These are phyloP conservation scores for Marasmarcha lunaedactyla DNA, from an alignment of 2,888 invertebrate species.

Conservation along the genomic window DNA sequence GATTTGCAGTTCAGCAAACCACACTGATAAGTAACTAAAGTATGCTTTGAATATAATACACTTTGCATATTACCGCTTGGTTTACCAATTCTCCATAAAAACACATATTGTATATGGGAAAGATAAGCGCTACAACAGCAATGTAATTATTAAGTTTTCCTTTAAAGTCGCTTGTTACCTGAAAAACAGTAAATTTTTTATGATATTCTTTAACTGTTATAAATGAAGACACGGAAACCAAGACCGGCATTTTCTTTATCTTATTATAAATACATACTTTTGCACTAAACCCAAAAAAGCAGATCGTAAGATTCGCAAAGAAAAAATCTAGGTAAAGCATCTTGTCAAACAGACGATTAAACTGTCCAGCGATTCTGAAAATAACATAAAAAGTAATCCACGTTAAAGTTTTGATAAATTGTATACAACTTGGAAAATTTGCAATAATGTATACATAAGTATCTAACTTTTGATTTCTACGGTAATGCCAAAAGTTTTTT, in stretches of 20 bases:
- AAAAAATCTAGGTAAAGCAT: slow-evolving; percentile 33
- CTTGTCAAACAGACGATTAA: slow-evolving; percentile 32
- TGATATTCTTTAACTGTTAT: background rate
- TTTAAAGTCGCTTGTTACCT: background rate
- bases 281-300: slow-evolving; percentile 33
- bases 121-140: slow-evolving; percentile 18
- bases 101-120: slow-evolving; percentile 28
- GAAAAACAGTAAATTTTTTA: background rate
- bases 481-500: too few relatives aligned
- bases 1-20: too few relatives aligned
- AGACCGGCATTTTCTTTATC: too few relatives aligned
- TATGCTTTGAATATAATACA: too few relatives aligned
- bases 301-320: slow-evolving; percentile 30
- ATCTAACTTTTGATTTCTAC: too few relatives aligned
- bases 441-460: too few relatives aligned
- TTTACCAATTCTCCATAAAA: slow-evolving; percentile 29
- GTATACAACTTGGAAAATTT: too few relatives aligned
- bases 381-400: too few relatives aligned
- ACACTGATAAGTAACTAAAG: too few relatives aligned
- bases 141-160: slow-evolving; percentile 21
- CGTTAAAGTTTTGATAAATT: too few relatives aligned
- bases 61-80: slow-evolving; percentile 30
- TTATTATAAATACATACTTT: too few relatives aligned
- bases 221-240: too few relatives aligned
- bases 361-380: slow-evolving; percentile 28